phyloP scores from a whole-genome alignment of 1,140 invertebrate genomes.

The Metaphire vulgaris region DNA sequence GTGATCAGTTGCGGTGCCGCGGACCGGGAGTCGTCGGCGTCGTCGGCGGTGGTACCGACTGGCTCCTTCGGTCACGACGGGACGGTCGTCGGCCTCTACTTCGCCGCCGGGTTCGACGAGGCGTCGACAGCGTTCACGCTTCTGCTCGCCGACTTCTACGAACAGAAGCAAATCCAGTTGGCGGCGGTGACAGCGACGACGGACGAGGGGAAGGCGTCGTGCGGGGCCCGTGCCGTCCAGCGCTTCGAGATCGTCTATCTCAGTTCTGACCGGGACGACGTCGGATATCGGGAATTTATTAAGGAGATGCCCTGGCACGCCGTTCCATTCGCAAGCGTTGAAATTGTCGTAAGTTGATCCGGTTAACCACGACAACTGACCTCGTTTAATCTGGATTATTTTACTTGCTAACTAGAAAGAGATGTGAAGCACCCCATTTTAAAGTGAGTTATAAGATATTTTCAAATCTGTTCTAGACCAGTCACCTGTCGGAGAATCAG shows the following conservation, averaged over 20 bases:
- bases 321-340: background rate
- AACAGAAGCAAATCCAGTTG: background rate
- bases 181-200: background rate
- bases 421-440: background rate
- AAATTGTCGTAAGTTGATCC: conserved; percentile 5
- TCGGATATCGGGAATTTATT: conserved; percentile 4
- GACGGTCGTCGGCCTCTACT: conserved; percentile 13
- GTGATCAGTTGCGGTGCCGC: background rate
- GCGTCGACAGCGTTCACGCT: conserved; percentile 5
- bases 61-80: background rate
- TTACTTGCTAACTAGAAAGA: too few species aligned
- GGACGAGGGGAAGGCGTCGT: background rate
- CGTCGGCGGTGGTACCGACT: too few species aligned
- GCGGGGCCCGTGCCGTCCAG: too few species aligned
- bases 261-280: conserved; percentile 8
- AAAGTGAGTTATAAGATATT: too few species aligned
- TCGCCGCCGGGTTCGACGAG: conserved; percentile 8
- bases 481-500: too few species aligned
- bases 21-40: too few species aligned
- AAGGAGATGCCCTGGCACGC: conserved; percentile 10
- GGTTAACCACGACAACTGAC: background rate
- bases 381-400: background rate
- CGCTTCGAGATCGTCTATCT: conserved; percentile 13
- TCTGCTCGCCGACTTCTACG: conserved; percentile 8
- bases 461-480: background rate